Evolutionary conservation across 2,113 vertebrate genomes (phyloP).

Genomic region (Lagopus muta): DNA sequence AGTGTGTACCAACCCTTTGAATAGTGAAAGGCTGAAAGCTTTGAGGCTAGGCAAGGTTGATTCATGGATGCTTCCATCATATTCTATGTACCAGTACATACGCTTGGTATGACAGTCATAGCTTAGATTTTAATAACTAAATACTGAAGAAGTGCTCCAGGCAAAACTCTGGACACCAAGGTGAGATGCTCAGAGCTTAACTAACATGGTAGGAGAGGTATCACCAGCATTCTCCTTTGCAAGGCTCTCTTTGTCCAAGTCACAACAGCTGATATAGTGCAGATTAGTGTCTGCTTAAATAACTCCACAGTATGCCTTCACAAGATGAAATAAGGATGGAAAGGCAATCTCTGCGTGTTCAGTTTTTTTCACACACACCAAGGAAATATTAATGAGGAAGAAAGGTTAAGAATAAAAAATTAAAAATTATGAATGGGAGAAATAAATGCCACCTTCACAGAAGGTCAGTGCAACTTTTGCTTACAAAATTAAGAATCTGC

Average conservation of each 20-base stretch:
- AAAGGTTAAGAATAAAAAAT: neutral
- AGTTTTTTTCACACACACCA: neutral
- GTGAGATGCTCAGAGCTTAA: neutral
- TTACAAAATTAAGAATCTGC: neutral
- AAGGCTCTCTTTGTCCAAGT: neutral
- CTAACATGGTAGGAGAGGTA: neutral
- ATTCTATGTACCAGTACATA: neutral
- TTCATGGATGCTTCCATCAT: neutral
- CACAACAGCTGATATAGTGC: neutral
- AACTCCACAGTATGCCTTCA: neutral
- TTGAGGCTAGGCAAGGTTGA: neutral
- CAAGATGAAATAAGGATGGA: neutral
- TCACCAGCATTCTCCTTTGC: neutral
- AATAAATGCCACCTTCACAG: neutral
- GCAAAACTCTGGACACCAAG: neutral
- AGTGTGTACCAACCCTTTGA: neutral
- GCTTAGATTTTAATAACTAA: neutral
- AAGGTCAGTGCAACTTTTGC: neutral
- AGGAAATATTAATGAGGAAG: neutral
- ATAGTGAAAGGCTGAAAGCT: neutral
- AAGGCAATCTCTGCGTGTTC: neutral
- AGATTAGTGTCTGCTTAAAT: neutral
- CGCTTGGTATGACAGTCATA: neutral
- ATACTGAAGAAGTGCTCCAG: rapidly evolving
- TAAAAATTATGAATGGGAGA: neutral